phyloP scores from a whole-genome alignment of 2,797 vertebrate genomes.

The Carduelis carduelis region DNA sequence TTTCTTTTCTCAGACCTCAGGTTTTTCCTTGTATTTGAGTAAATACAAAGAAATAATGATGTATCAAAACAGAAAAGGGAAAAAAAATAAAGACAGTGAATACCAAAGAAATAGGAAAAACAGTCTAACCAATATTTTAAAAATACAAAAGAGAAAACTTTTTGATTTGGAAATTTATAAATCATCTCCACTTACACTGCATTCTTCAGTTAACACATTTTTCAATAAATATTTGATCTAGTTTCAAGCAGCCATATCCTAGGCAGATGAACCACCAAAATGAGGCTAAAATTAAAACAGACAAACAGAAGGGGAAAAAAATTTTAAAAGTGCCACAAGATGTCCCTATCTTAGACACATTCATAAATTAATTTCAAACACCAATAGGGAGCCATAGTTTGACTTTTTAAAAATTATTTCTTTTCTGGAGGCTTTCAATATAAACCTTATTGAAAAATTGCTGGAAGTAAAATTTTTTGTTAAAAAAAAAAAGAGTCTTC shows the following conservation, averaged over 20 bases:
- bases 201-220: not conserved
- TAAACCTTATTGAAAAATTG: not conserved
- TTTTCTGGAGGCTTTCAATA: not conserved
- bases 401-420: not conserved
- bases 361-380: not conserved
- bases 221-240: not conserved
- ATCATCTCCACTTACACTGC: not conserved
- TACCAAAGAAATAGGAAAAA: not conserved
- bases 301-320: not conserved
- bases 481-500: not conserved
- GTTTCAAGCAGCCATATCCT: not conserved
- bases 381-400: fast-evolving
- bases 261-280: not conserved
- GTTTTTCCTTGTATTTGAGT: not conserved
- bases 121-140: not conserved
- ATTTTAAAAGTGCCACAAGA: not conserved
- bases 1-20: not conserved
- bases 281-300: not conserved
- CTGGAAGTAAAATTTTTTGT: not conserved
- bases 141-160: not conserved
- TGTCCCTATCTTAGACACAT: not conserved
- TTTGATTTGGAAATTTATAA: not conserved
- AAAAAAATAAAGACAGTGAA: not conserved
- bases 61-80: not conserved
- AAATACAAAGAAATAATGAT: not conserved